phyloP scores from a whole-genome alignment of 2,113 vertebrate species.

The Plecturocebus donacophilus region DNA sequence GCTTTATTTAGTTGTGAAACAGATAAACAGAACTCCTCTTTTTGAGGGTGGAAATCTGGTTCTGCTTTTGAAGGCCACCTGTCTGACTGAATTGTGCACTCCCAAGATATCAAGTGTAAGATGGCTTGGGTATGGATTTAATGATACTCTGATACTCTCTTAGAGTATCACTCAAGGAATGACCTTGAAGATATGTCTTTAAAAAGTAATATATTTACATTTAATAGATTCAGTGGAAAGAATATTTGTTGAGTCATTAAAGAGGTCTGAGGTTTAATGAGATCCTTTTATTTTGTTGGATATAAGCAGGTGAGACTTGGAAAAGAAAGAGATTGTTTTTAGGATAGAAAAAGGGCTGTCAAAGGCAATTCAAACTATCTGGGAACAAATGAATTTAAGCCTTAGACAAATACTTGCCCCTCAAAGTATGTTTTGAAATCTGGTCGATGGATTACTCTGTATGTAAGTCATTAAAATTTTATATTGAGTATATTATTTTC shows the following conservation, averaged over 20 bases:
- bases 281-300: not conserved
- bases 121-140: not conserved
- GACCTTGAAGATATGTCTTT: conserved; percentile 1
- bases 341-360: not conserved
- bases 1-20: not conserved
- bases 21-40: not conserved
- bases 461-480: not conserved
- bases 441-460: not conserved
- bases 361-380: conserved; percentile 1
- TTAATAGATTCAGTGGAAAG: not conserved
- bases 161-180: not conserved
- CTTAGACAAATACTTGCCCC: not conserved
- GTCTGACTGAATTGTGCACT: not conserved
- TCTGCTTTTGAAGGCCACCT: not conserved
- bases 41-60: not conserved
- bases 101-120: not conserved
- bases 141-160: not conserved
- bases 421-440: not conserved
- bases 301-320: conserved; percentile 3
- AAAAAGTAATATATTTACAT: conserved; percentile 32
- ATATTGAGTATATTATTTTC: not conserved
- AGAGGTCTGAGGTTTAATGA: conserved; percentile 23
- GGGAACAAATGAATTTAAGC: conserved; percentile 40
- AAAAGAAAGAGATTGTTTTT: not conserved
- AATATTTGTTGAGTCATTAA: conserved; percentile 25